Evolutionary conservation across 2,888 invertebrate genomes (phyloP), one percentile per base, ranked within the genome.

Genomic region (Scaptodrosophila latifasciaeformis): DNA sequence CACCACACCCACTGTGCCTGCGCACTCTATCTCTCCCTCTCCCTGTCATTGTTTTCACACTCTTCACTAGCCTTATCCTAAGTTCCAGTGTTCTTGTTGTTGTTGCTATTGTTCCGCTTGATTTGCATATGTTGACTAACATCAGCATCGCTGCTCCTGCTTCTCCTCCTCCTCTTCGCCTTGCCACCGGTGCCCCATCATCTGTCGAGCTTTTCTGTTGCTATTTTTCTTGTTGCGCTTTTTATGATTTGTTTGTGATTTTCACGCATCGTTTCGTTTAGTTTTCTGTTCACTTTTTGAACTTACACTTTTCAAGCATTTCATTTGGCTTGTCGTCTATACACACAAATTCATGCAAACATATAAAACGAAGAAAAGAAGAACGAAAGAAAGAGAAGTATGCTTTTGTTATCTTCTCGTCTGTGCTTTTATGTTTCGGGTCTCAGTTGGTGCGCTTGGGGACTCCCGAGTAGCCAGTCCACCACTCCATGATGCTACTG

Each of bases 211-310:
- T 13, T 15, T 13, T 34, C 34, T 30, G 30, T 34, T 6, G 27
- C n/a, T n/a, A n/a, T n/a, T 45, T 48, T 57, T 75, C 69, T 76
- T 76, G 72, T 72, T 72, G 80, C 80, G 79, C 72, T 78, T 72
- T 79, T 65, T 63, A 69, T 72, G 74, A 72, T 79, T 76, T 79
- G 77, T 62, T 72, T 79, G 77, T 70, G 77, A 72, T 72, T 79
- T 72, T 79, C 77, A 76, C 72, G 72, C 74, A 66, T 79, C 70
- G 77, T 79, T 70, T 76, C 58, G 52, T 31, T 59, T 59, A 39
- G 52, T 59, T 50, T 56, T 55, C 4, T 31, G 19, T 40, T 40
- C 12, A n/a, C 19, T 21, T 72, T 66, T 62, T 60, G 49, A 60
- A 67, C 74, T 55, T 37, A 6, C 37, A 17, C 35, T 17, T 7